Percentiles rank a stretch among this genome's conserved stretches.
Conservation (phyloP, 2,113 vertebrate species). For the Charina bottae region DNA sequence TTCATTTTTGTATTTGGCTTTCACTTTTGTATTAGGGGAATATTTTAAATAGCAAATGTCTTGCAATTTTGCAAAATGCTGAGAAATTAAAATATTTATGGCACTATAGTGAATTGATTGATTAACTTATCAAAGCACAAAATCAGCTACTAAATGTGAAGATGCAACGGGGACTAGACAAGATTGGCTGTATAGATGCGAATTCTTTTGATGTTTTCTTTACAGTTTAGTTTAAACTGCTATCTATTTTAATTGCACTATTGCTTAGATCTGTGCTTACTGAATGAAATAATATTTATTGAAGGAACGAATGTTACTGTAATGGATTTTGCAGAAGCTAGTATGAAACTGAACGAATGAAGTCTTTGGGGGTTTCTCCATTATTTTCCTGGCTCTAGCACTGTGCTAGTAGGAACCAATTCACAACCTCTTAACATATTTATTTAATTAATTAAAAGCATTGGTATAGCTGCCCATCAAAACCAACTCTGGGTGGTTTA, state of each 20-base stretch:
- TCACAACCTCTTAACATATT: not conserved
- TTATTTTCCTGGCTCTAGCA: not conserved
- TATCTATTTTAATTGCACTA: slow-evolving; percentile 1
- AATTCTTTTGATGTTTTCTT: not conserved
- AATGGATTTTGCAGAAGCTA: slow-evolving; percentile 26
- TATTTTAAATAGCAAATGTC: not conserved
- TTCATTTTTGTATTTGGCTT: slow-evolving; percentile 10
- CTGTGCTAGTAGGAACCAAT: not conserved
- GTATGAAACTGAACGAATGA: slow-evolving; percentile 22
- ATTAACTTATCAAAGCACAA: not conserved
- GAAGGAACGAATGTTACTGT: not conserved
- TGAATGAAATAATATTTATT: not conserved
- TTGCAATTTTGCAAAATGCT: not conserved
- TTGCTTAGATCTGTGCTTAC: not conserved
- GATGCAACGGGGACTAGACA: not conserved
- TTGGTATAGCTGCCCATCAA: not conserved
- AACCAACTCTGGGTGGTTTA: not conserved
- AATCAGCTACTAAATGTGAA: not conserved
- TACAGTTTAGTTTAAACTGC: not conserved
- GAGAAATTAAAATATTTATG: not conserved
- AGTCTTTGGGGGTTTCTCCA: slow-evolving; percentile 24
- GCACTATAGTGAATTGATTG: not conserved
- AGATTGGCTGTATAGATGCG: not conserved
- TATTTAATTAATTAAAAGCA: not conserved
- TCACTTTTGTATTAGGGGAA: not conserved